phyloP scores from a whole-genome alignment of 1,140 invertebrate genomes.

The Megalonaias nervosa region DNA sequence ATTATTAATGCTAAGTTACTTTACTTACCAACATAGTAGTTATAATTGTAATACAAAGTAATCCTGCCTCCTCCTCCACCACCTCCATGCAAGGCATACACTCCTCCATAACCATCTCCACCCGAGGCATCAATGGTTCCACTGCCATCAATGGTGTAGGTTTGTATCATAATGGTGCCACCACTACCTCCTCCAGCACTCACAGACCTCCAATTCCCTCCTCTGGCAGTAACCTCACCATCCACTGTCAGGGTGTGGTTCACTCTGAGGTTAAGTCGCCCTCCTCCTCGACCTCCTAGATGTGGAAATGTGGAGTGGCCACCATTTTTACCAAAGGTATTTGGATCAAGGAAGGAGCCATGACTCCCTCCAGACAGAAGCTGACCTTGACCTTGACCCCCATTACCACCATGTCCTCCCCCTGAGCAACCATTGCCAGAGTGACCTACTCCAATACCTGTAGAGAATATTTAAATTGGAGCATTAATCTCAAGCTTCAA shows the following conservation, averaged over 20 bases:
- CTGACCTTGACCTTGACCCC: slow-evolving; percentile 56
- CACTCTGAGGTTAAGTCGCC: slow-evolving; percentile 44
- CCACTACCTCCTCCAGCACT: slow-evolving; percentile 57
- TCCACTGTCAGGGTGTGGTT: slow-evolving; percentile 51
- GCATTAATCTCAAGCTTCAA: too few species aligned
- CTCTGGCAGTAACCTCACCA: slow-evolving; percentile 44
- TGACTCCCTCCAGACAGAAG: slow-evolving; percentile 47
- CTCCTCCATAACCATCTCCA: slow-evolving; percentile 49
- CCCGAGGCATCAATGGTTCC: slow-evolving; percentile 51
- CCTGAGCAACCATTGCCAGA: slow-evolving; percentile 49
- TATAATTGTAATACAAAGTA: slow-evolving; percentile 55
- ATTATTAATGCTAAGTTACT: too few species aligned
- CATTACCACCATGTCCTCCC: slow-evolving; percentile 60
- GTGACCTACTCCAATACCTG: slow-evolving; percentile 41
- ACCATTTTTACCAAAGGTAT: slow-evolving; percentile 55
- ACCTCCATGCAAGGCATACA: slow-evolving; percentile 42
- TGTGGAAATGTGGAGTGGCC: slow-evolving; percentile 55
- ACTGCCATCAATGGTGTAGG: slow-evolving; percentile 53
- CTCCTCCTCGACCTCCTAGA: slow-evolving; percentile 50
- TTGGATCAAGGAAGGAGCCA: slow-evolving; percentile 54
- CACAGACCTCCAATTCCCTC: slow-evolving; percentile 49
- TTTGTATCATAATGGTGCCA: slow-evolving; percentile 49
- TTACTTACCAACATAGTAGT: slow-evolving; percentile 59
- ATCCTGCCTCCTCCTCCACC: slow-evolving; percentile 58
- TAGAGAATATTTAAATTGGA: neutral